Evolutionary conservation across 2,888 invertebrate species (phyloP).

Genomic region (Heliconius ethilla): DNA sequence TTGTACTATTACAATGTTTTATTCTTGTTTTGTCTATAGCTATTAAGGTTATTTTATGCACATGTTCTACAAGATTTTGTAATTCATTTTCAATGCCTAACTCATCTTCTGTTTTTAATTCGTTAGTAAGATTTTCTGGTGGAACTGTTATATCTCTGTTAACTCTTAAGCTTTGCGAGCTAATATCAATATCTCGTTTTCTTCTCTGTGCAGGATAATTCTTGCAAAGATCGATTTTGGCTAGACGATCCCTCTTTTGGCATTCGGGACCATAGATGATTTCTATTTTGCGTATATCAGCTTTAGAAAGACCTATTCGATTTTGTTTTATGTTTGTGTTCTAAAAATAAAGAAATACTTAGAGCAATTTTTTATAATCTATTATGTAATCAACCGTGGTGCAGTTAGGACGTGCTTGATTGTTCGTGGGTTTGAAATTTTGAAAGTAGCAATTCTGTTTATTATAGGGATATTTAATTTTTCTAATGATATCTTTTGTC

Average conservation of each 20-base stretch:
- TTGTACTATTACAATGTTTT: slow-evolving; percentile 58
- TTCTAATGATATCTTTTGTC: neutral
- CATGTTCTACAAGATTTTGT: slow-evolving; percentile 55
- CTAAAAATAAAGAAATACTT: slow-evolving; percentile 49
- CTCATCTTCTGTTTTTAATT: slow-evolving; percentile 41
- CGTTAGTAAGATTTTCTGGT: slow-evolving; percentile 42
- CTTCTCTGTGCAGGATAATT: slow-evolving; percentile 62
- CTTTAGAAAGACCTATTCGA: slow-evolving; percentile 53
- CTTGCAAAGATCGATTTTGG: slow-evolving; percentile 68
- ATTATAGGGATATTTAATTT: neutral
- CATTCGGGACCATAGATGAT: slow-evolving; percentile 68
- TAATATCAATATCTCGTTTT: slow-evolving; percentile 50
- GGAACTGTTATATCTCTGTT: slow-evolving; percentile 70
- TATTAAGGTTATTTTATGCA: slow-evolving; percentile 54
- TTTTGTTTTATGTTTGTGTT: slow-evolving; percentile 55
- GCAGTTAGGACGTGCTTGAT: neutral
- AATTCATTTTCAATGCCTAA: slow-evolving; percentile 59
- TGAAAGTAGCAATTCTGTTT: neutral
- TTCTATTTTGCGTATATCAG: slow-evolving; percentile 65
- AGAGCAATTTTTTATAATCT: neutral
- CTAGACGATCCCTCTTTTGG: slow-evolving; percentile 60
- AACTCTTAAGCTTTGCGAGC: slow-evolving; percentile 57
- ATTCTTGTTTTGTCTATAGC: slow-evolving; percentile 58
- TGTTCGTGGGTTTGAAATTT: neutral
- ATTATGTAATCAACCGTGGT: too few species aligned